Evolutionary conservation across 1,140 invertebrate genomes (phyloP), one percentile per base, ranked within the genome.

Genomic region (Helicoverpa armigera): DNA sequence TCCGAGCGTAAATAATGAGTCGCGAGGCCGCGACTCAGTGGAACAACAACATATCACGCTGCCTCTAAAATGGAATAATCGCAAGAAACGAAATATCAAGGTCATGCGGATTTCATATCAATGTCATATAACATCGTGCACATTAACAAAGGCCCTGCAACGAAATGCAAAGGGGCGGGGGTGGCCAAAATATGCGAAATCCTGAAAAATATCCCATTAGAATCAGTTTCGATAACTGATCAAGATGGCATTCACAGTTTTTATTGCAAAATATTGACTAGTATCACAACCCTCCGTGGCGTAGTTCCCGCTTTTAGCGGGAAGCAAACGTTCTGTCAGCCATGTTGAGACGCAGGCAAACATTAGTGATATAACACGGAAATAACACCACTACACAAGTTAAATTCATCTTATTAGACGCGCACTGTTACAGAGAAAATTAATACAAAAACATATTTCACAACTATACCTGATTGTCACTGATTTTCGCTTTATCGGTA

Each of bases 271-370:
- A 90, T 90, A 90, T 92, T 91, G 84, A 94, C 86, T 89, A 87
- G 87, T 90, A 92, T 89, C 90, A 92, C 92, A 94, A 90, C 94
- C 92, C 93, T 94, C 83, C 90, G 91, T 93, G 92, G 94, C 93
- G 94, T 92, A 94, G 91, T 95, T 95, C 94, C 94, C 94, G 94
- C 94, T 94, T 95, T 95, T 95, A 94, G 94, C 94, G 92, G 93
- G 94, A 94, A 95, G 93, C 93, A 90, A 94, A 95, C 92, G 91
- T 95, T 93, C 94, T 94, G 94, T 95, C 94, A 95, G 94, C 94
- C 94, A 95, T 95, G 92, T 95, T 95, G 94, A 95, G 94, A 95
- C 94, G 94, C 94, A 95, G 92, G 90, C 94, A 95, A 95, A 95
- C 93, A 94, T 95, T 95, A 91, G 87, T 94, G 92, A 95, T 94